Evolutionary conservation across 2,113 vertebrate genomes (phyloP).

Genomic region (Siphamia tubifer): DNA sequence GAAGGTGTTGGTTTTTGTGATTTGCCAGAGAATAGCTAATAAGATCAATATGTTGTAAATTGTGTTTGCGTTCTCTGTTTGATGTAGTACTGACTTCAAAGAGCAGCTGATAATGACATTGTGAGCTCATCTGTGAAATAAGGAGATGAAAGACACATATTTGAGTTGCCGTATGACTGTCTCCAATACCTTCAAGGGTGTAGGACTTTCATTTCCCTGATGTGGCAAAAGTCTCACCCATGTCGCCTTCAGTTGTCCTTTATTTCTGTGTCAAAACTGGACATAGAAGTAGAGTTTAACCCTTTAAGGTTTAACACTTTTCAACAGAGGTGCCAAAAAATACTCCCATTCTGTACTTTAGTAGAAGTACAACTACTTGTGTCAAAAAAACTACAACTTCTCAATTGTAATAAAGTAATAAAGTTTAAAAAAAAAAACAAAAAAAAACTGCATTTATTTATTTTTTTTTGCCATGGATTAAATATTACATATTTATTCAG

Average conservation of each 20-base stretch:
- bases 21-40: conserved; percentile 5
- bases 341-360: not conserved
- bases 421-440: too few species aligned
- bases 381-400: too few species aligned
- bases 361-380: too few species aligned
- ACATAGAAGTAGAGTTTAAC: not conserved
- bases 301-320: conserved; percentile 16
- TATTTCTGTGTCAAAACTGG: not conserved
- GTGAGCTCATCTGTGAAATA: conserved; percentile 57
- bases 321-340: conserved; percentile 19
- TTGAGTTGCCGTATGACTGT: not conserved
- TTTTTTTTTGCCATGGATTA: too few species aligned
- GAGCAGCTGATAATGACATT: conserved; percentile 26
- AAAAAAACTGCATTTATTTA: too few species aligned
- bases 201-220: not conserved
- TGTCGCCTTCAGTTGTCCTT: not conserved
- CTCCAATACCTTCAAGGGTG: not conserved
- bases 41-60: conserved; percentile 52
- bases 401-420: too few species aligned
- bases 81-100: conserved; percentile 5
- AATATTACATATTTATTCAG: too few species aligned
- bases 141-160: conserved; percentile 31
- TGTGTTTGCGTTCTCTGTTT: conserved; percentile 26
- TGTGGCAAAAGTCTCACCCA: not conserved
- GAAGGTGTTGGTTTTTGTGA: too few species aligned